Percentiles rank a stretch among this genome's conserved stretches.
Evolutionary conservation across 2,113 vertebrate species (phyloP).

Genomic region (Synodontis membranacea): DNA sequence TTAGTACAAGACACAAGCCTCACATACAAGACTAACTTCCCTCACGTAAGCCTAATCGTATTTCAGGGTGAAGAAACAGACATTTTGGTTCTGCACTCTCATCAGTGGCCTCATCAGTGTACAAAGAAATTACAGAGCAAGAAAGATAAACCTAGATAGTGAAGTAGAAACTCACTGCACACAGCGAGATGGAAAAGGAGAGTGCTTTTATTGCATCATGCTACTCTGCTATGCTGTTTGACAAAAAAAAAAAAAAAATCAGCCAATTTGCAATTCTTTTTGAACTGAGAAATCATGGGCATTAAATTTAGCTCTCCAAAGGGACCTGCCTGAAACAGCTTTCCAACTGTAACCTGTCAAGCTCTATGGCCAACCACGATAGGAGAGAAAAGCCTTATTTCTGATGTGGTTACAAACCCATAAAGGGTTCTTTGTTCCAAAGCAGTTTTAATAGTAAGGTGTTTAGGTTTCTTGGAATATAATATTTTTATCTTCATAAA

Average conservation of each 20-base stretch:
- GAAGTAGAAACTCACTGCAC: not conserved
- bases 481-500: not conserved
- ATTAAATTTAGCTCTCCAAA: slow-evolving; percentile 37
- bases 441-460: not conserved
- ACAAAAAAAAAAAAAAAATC: slow-evolving; percentile 10
- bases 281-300: not conserved
- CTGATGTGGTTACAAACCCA: slow-evolving; percentile 13
- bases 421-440: not conserved
- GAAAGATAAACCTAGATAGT: not conserved
- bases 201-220: slow-evolving; percentile 34
- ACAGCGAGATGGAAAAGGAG: not conserved
- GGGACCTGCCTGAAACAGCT: slow-evolving; percentile 52
- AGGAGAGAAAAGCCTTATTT: slow-evolving; percentile 30
- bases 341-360: slow-evolving; percentile 59
- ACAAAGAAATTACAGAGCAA: not conserved
- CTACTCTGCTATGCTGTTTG: slow-evolving; percentile 18
- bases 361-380: slow-evolving; percentile 27
- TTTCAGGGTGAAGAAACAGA: not conserved
- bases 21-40: not conserved
- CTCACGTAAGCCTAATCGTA: not conserved
- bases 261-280: not conserved
- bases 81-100: not conserved
- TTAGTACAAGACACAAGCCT: not conserved
- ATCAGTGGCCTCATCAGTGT: not conserved
- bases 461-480: not conserved